Evolutionary conservation across 2,797 vertebrate species (phyloP).

Genomic region (Megalops cyprinoides): DNA sequence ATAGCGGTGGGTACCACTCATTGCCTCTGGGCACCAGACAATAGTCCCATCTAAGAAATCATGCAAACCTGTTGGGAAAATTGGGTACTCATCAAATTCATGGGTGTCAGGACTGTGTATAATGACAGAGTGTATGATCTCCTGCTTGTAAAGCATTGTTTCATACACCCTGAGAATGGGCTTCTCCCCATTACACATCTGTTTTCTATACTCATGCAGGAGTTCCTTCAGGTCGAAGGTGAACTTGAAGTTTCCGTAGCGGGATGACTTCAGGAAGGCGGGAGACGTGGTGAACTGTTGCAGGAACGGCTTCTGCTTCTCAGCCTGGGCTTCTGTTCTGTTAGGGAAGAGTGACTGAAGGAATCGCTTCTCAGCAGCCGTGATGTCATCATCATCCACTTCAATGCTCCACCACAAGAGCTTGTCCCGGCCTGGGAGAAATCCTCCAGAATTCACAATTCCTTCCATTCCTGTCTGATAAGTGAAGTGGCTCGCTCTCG

Average conservation of each 20-base stretch:
- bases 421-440: neutral
- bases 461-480: neutral
- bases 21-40: conserved; percentile 62
- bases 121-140: conserved; percentile 53
- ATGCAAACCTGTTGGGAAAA: conserved; percentile 44
- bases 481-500: conserved; percentile 57
- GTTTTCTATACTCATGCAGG: conserved; percentile 47
- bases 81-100: conserved; percentile 23
- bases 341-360: conserved; percentile 31
- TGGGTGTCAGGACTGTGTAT: conserved; percentile 47
- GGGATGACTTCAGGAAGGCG: conserved; percentile 53
- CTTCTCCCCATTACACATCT: conserved; percentile 39
- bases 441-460: conserved; percentile 31
- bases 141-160: conserved; percentile 50
- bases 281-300: conserved; percentile 59
- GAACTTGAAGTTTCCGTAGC: conserved; percentile 60
- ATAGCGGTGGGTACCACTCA: conserved; percentile 45
- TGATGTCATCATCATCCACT: conserved; percentile 43
- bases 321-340: conserved; percentile 20
- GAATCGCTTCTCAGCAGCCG: conserved; percentile 43
- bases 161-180: conserved; percentile 50
- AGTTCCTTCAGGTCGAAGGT: conserved; percentile 56
- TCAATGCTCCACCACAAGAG: conserved; percentile 56
- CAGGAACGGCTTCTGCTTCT: conserved; percentile 38
- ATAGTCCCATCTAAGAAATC: conserved; percentile 38